Conservation (phyloP, 2,113 vertebrate species). For the Silurus glanis region DNA sequence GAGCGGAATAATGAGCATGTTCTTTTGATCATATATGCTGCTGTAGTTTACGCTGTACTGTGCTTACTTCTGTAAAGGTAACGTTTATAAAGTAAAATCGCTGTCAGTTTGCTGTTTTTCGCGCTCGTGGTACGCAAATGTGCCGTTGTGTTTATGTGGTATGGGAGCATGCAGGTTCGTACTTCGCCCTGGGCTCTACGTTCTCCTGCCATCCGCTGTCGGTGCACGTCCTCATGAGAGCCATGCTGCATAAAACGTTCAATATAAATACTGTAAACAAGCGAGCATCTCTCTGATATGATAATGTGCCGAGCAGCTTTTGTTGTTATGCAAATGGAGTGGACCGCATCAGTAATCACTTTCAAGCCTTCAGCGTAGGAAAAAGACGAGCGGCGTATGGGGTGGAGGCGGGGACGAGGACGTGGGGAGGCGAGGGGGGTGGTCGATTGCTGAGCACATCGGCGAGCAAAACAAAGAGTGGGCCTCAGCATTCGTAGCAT, state of each 20-base stretch:
- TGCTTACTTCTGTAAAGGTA: conserved; percentile 18
- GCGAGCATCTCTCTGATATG: conserved; percentile 72
- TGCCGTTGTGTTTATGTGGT: background rate
- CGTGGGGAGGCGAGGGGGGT: background rate
- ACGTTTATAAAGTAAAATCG: conserved; percentile 1
- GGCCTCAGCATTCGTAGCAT: conserved; percentile 22
- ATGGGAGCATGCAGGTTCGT: background rate
- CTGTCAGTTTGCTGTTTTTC: conserved; percentile 16
- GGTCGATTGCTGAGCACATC: conserved; percentile 51
- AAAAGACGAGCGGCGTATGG: conserved; percentile 52
- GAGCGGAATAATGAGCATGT: background rate
- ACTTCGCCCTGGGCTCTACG: conserved; percentile 27
- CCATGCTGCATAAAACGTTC: conserved; percentile 71
- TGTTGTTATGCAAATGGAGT: conserved; percentile 76
- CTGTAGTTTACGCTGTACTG: background rate
- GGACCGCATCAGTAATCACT: conserved; percentile 72
- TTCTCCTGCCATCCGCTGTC: conserved; percentile 46
- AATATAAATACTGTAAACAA: conserved; percentile 69
- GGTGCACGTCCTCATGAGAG: conserved; percentile 62
- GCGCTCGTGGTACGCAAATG: background rate
- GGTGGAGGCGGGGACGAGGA: background rate
- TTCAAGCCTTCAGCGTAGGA: conserved; percentile 69
- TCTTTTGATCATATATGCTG: conserved; percentile 23
- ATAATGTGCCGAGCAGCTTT: conserved; percentile 72
- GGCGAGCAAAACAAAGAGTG: conserved; percentile 59